A percentile compares a stretch with the other conserved stretches of the same genome.
These are phyloP conservation scores for Bujurquina vittata DNA, from an alignment of 2,113 vertebrate species.

Conservation along the genomic window DNA sequence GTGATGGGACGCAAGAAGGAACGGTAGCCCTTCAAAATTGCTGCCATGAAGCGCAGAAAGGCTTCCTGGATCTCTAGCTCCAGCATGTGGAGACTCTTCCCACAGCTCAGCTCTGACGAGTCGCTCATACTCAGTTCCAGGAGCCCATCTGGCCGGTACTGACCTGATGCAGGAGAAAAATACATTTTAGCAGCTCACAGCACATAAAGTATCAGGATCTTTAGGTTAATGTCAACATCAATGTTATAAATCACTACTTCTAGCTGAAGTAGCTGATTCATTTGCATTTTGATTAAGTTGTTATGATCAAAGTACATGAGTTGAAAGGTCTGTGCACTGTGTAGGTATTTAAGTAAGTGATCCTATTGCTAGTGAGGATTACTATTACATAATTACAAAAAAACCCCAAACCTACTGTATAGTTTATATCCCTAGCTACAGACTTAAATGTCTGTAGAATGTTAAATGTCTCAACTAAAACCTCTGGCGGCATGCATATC, in stretches of 20 bases:
- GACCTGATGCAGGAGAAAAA: constrained; percentile 80
- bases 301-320: background rate
- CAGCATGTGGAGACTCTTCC: constrained; percentile 88
- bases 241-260: background rate
- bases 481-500: constrained; percentile 11
- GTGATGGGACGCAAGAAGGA: constrained; percentile 95
- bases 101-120: constrained; percentile 86
- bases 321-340: background rate
- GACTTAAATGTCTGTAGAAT: background rate
- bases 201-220: background rate
- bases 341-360: background rate
- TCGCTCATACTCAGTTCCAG: constrained; percentile 91
- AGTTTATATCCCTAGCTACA: background rate
- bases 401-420: background rate
- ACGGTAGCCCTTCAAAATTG: constrained; percentile 95
- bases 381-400: background rate
- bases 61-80: constrained; percentile 98
- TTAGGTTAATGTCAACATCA: background rate
- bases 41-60: constrained; percentile 97
- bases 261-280: background rate
- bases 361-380: background rate
- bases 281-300: background rate
- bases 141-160: constrained; percentile 89
- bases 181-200: background rate
- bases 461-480: constrained; percentile 11